Conservation (phyloP, 2,888 invertebrate species). For the Amiota minor region DNA sequence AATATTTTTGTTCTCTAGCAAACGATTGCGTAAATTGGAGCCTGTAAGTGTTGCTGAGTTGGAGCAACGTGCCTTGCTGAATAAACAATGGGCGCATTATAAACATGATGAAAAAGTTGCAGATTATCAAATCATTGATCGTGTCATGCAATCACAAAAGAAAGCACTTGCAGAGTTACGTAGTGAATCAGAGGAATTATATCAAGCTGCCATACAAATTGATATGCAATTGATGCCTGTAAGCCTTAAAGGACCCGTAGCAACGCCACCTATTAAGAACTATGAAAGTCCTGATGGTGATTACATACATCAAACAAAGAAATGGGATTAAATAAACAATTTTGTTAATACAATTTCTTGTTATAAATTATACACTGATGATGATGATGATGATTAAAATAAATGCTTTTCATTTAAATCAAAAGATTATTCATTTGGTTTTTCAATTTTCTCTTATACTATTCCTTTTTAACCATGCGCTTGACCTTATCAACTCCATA, state of each 20-base stretch:
- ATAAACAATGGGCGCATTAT: conserved; percentile 85
- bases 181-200: conserved; percentile 88
- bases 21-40: conserved; percentile 75
- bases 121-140: conserved; percentile 81
- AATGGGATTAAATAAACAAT: conserved; percentile 77
- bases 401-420: not conserved
- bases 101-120: conserved; percentile 78
- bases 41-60: conserved; percentile 76
- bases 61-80: conserved; percentile 79
- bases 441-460: too few species aligned
- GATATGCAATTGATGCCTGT: conserved; percentile 83
- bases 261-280: conserved; percentile 86
- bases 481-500: too few species aligned
- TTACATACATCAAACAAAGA: conserved; percentile 86
- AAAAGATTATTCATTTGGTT: too few species aligned
- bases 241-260: conserved; percentile 81
- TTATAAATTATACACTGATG: not conserved
- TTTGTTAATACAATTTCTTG: not conserved
- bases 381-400: not conserved
- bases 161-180: conserved; percentile 87
- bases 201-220: conserved; percentile 88
- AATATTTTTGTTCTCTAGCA: conserved; percentile 68
- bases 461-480: too few species aligned
- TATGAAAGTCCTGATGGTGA: conserved; percentile 93
- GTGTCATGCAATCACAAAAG: conserved; percentile 80